Evolutionary conservation across 2,113 vertebrate species (phyloP), one percentile per base, ranked within the genome.

Genomic region (Nerophis ophidion): DNA sequence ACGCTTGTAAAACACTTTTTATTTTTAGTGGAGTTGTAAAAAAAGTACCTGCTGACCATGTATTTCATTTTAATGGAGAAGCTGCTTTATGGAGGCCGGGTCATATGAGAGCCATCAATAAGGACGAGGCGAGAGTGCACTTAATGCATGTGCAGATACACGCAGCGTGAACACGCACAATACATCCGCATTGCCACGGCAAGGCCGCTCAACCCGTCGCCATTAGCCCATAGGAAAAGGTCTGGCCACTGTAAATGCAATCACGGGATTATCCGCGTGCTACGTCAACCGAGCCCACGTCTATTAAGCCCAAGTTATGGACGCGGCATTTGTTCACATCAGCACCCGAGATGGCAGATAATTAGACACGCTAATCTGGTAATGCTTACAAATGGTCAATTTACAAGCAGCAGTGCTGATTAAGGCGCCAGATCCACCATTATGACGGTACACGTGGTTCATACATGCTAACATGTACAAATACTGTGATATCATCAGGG

Each of bases 11-110:
- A 90, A 86, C 76, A 71, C 74, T 84, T 85, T 85, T 70, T 75
- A 80, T 83, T 77, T 87, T 89, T 88, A 88, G 86, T 75, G 71
- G 80, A 81, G 81, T 79, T 76, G 66, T 90, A 89, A 89, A 90
- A 72, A 89, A 89, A 81, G 58, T 68, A 68, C 68, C 61, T 80
- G 82, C 77, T 84, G 73, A 75, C 69, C 69, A 60, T 77, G 66
- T 83, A 72, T 86, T 82, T 79, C 53, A 77, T 70, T 87, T 86
- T 83, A 87, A 87, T 87, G 83, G 81, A 74, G 65, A 76, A 49
- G 74, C 65, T 79, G 72, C 74, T 91, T 90, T 89, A 90, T 84
- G 76, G 80, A 71, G 53, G 63, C 40, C 50, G 76, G 11, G 84
- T 79, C 84, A 81, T 82, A 77, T 88, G 89, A 90, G 76, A 70